Percentiles rank a stretch among this genome's conserved stretches.
These are phyloP conservation scores for Cottoperca gobio DNA, from an alignment of 2,797 vertebrate species.

Conservation along the genomic window DNA sequence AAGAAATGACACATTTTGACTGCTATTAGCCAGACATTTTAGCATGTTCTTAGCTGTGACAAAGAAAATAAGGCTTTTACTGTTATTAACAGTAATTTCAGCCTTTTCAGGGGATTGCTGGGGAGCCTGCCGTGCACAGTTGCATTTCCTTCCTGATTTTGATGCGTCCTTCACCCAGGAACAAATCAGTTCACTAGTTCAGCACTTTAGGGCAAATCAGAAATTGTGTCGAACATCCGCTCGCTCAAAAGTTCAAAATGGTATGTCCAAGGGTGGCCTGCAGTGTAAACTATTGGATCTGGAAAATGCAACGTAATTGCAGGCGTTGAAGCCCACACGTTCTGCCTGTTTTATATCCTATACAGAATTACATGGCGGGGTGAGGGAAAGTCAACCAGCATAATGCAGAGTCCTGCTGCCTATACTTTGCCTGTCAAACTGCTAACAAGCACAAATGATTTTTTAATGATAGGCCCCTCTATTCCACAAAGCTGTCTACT, in stretches of 20 bases:
- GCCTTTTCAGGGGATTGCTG: constrained; percentile 56
- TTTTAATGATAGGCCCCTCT: constrained; percentile 81
- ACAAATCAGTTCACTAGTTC: constrained; percentile 75
- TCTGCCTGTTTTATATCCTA: constrained; percentile 71
- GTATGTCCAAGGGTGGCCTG: constrained; percentile 71
- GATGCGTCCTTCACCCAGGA: constrained; percentile 60
- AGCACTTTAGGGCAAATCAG: constrained; percentile 70
- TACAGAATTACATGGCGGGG: constrained; percentile 68
- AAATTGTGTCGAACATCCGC: constrained; percentile 51
- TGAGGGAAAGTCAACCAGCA: constrained; percentile 75
- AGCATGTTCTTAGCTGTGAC: constrained; percentile 46
- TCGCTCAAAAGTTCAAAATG: constrained; percentile 68
- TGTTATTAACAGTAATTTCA: constrained; percentile 69
- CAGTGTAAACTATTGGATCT: constrained; percentile 55
- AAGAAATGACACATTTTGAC: constrained; percentile 54
- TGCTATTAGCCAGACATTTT: constrained; percentile 58
- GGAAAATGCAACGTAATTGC: constrained; percentile 75
- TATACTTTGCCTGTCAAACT: constrained; percentile 79
- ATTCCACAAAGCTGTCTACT: constrained; percentile 73
- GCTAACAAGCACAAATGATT: constrained; percentile 84
- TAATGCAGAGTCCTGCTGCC: constrained; percentile 79
- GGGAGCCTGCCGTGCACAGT: constrained; percentile 56
- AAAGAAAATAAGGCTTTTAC: constrained; percentile 71
- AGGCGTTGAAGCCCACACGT: constrained; percentile 59
- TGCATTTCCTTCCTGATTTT: constrained; percentile 65